Evolutionary conservation across 1,140 invertebrate species (phyloP).

Genomic region (Nixonia krombeini): DNA sequence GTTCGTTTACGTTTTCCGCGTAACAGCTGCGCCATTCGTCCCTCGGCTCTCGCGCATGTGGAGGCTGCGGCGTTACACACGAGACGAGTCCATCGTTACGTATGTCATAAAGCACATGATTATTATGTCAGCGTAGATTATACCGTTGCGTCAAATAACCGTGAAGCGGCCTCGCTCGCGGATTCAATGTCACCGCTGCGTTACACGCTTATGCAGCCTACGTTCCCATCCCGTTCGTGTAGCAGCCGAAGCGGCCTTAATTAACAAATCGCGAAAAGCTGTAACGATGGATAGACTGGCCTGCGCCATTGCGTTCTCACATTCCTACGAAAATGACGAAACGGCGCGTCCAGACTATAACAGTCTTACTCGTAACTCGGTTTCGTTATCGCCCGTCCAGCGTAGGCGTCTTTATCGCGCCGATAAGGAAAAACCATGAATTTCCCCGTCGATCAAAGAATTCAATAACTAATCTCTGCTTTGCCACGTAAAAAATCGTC

Average conservation of each 20-base stretch:
- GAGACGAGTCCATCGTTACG: constrained; percentile 29
- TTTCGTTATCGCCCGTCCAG: neutral
- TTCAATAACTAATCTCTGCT: constrained; percentile 42
- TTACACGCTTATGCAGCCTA: constrained; percentile 5
- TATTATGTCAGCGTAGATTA: constrained; percentile 48
- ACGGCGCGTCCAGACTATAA: too few relatives aligned
- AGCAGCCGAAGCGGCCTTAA: neutral
- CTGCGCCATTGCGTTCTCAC: too few relatives aligned
- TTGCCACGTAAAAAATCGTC: constrained; percentile 22
- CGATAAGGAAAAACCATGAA: constrained; percentile 24
- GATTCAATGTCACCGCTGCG: constrained; percentile 48
- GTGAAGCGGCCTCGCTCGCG: constrained; percentile 33
- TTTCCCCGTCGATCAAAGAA: constrained; percentile 31
- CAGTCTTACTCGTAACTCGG: neutral
- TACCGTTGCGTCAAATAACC: constrained; percentile 40
- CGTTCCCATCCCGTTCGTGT: neutral
- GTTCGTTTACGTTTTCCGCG: too few relatives aligned
- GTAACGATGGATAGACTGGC: too few relatives aligned
- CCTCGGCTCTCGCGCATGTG: too few relatives aligned
- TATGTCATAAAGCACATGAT: constrained; percentile 47
- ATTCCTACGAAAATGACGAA: too few relatives aligned
- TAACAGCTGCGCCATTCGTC: too few relatives aligned
- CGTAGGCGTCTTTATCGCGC: constrained; percentile 17
- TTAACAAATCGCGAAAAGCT: too few relatives aligned
- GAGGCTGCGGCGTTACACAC: constrained; percentile 22